Evolutionary conservation across 1,140 invertebrate genomes (phyloP).

Genomic region (Drosophila guanche): DNA sequence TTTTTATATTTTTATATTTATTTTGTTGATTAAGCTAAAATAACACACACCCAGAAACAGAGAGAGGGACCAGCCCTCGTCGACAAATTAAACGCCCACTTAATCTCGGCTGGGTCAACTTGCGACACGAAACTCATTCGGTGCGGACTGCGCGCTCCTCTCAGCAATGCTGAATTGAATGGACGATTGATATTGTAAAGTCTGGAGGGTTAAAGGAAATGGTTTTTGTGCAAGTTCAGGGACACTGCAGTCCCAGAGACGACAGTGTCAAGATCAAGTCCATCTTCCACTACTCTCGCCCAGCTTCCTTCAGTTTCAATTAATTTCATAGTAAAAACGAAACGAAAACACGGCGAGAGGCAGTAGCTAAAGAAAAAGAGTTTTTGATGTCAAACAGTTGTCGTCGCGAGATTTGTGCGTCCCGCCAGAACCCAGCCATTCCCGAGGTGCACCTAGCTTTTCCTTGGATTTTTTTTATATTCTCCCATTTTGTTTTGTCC

Average conservation of each 20-base stretch:
- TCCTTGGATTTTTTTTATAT: conserved; percentile 36
- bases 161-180: conserved; percentile 32
- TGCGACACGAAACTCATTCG: conserved; percentile 79
- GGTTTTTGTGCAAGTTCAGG: conserved; percentile 65
- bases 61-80: conserved; percentile 60
- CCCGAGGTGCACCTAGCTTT: not conserved
- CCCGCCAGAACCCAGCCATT: conserved; percentile 15
- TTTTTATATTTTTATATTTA: conserved; percentile 78
- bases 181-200: conserved; percentile 22
- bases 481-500: conserved; percentile 11
- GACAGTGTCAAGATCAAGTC: conserved; percentile 75
- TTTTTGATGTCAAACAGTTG: conserved; percentile 77
- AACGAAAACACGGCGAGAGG: conserved; percentile 7
- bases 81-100: conserved; percentile 81
- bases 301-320: conserved; percentile 74
- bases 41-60: conserved; percentile 31
- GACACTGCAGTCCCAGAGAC: conserved; percentile 45
- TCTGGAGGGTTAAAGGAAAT: not conserved
- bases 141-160: not conserved
- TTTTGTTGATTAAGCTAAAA: conserved; percentile 82
- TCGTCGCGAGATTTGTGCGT: conserved; percentile 72
- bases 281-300: conserved; percentile 2
- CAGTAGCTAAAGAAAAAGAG: conserved; percentile 62
- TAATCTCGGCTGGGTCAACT: conserved; percentile 77
- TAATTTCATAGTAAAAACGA: conserved; percentile 57